Conservation (phyloP, 2,888 invertebrate genomes). For the Barypeithes pellucidus region DNA sequence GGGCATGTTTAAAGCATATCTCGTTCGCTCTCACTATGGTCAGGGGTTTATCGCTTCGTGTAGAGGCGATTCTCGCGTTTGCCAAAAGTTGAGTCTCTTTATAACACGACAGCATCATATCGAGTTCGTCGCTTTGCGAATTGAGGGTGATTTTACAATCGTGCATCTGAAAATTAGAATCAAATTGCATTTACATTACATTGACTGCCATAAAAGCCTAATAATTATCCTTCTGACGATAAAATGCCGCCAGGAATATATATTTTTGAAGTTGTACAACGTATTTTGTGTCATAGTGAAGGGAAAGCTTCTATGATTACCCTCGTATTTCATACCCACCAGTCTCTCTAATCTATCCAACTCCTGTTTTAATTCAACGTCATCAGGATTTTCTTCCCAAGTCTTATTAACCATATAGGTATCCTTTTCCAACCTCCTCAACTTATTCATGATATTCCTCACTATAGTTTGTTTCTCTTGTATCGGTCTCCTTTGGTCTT, state of each 20-base stretch:
- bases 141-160: constrained; percentile 92
- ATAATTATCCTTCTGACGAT: too few relatives aligned
- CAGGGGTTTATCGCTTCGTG: constrained; percentile 80
- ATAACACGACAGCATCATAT: constrained; percentile 95
- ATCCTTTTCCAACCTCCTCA: constrained; percentile 91
- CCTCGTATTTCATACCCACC: constrained; percentile 67
- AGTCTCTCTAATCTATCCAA: constrained; percentile 81
- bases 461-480: constrained; percentile 91
- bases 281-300: too few relatives aligned
- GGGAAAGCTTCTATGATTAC: too few relatives aligned
- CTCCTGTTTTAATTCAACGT: constrained; percentile 77
- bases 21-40: constrained; percentile 90
- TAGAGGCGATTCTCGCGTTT: constrained; percentile 76
- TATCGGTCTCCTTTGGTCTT: constrained; percentile 93
- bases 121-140: constrained; percentile 92
- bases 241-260: too few relatives aligned
- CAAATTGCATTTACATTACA: too few relatives aligned
- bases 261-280: too few relatives aligned
- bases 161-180: constrained; percentile 75
- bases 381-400: constrained; percentile 79
- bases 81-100: constrained; percentile 83
- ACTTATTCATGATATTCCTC: constrained; percentile 83
- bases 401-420: constrained; percentile 90
- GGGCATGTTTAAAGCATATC: constrained; percentile 98
- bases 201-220: too few relatives aligned